Base-by-base conservation (phyloP, 2,113 vertebrate species). In the Passer domesticus region DNA sequence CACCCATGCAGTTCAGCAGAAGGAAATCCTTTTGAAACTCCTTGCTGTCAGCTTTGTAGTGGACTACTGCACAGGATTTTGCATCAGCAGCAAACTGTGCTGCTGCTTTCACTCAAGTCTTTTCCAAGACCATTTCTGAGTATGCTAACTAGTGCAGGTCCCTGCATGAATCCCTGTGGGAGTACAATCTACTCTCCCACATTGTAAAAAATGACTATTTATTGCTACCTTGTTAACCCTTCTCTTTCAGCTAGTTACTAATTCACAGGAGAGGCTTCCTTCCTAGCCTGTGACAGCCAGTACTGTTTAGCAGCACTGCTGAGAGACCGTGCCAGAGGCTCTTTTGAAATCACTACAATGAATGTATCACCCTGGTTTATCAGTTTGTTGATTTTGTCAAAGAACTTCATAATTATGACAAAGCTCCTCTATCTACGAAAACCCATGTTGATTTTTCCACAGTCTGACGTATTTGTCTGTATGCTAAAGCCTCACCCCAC, bases 61-160 rank as follows among this genome's bases (percentile, higher is more conserved):
- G 31, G 44, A 13, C 39, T 67, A 11, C 58, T 73, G 49, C 10
- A 80, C 25, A 49, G 78, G 37, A 90, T 68, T 96, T 87, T 93
- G 84, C 67, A 91, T 14, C 49, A 83, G 49, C 78, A 87, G 94
- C 75, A 94, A 90, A 69, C 49, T 20, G 14, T 59, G 62, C 90
- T 85, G 66, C 82, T 82, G 73, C 70, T 74, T 87, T 90, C 63
- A 75, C 41, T 67, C 53, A 15, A 16, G 20, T 63, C 50, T 81
- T 78, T 89, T 87, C 87, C 67, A 93, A 91, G 67, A 75, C 52
- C 53, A 73, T 91, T 96, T 94, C 85, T 90, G 63, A 88, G 33
- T 85, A 96, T 62, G 82, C 72, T 76, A 93, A 95, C 58, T 68
- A 94, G 37, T 35, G 75, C 94, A 96, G 46, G 95, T 88, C 94